These are phyloP conservation scores for Scelioninae gen. 1 DNA, from an alignment of 2,888 invertebrate genomes.

Conservation along the genomic window DNA sequence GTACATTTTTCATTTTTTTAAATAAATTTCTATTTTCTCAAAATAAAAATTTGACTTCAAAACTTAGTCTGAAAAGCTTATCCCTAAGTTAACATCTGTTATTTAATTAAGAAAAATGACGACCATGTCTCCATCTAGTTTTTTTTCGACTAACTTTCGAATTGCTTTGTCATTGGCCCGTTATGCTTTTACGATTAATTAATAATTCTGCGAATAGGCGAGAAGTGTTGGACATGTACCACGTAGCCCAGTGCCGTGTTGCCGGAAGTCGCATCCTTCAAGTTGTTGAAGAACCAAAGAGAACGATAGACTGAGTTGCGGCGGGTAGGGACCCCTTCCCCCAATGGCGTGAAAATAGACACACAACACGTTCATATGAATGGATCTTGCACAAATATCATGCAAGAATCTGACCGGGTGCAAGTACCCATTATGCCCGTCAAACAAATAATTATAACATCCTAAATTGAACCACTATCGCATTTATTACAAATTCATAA, in stretches of 20 bases:
- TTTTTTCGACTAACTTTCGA: conserved; percentile 9
- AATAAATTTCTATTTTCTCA: too few relatives aligned
- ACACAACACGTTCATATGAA: conserved; percentile 62
- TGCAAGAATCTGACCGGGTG: conserved; percentile 30
- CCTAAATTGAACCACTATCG: too few relatives aligned
- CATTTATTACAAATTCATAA: too few relatives aligned
- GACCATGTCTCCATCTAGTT: background rate
- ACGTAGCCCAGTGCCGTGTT: conserved; percentile 50
- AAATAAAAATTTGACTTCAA: background rate
- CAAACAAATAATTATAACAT: conserved; percentile 26
- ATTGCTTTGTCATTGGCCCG: conserved; percentile 47
- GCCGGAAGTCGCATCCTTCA: conserved; percentile 68
- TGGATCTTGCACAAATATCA: conserved; percentile 50
- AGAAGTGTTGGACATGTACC: conserved; percentile 27
- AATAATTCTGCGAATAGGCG: conserved; percentile 36
- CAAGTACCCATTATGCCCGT: conserved; percentile 26
- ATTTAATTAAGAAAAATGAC: conserved; percentile 43
- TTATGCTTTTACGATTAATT: conserved; percentile 56
- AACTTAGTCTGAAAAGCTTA: background rate
- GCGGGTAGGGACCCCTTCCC: conserved; percentile 46
- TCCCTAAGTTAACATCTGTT: background rate
- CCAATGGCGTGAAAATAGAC: conserved; percentile 63
- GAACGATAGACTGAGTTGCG: conserved; percentile 39
- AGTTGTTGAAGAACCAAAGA: conserved; percentile 47
- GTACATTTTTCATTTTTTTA: too few relatives aligned